These are phyloP conservation scores for Dromaius novaehollandiae DNA, from an alignment of 2,113 vertebrate genomes.

Conservation along the genomic window DNA sequence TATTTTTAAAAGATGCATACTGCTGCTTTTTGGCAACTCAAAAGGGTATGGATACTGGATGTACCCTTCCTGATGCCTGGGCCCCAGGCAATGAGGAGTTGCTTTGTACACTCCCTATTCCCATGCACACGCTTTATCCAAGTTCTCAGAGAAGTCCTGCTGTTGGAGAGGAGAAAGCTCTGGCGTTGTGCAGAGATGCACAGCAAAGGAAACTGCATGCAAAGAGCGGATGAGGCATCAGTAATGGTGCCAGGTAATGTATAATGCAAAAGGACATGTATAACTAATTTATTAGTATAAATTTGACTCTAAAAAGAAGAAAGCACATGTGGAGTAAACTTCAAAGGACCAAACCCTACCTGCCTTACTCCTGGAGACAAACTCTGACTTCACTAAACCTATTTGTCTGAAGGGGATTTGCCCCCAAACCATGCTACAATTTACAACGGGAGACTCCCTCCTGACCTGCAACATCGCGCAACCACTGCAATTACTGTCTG, in stretches of 20 bases:
- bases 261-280: constrained; percentile 61
- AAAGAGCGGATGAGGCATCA: constrained; percentile 5
- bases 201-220: constrained; percentile 29
- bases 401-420: neutral
- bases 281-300: constrained; percentile 65
- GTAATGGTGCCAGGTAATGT: constrained; percentile 24
- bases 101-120: neutral
- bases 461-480: rapidly evolving
- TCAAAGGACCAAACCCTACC: neutral
- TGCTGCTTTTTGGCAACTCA: constrained; percentile 9
- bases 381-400: neutral
- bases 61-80: neutral
- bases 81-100: neutral
- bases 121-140: neutral
- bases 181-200: neutral
- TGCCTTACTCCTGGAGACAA: neutral
- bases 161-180: constrained; percentile 2
- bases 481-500: neutral
- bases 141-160: neutral
- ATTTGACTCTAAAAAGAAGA: neutral
- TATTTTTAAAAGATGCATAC: constrained; percentile 64
- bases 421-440: neutral
- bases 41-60: neutral
- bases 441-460: neutral
- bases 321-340: neutral